These are phyloP conservation scores for Lepidochrysops patricia DNA, from an alignment of 2,888 invertebrate species.

Conservation along the genomic window DNA sequence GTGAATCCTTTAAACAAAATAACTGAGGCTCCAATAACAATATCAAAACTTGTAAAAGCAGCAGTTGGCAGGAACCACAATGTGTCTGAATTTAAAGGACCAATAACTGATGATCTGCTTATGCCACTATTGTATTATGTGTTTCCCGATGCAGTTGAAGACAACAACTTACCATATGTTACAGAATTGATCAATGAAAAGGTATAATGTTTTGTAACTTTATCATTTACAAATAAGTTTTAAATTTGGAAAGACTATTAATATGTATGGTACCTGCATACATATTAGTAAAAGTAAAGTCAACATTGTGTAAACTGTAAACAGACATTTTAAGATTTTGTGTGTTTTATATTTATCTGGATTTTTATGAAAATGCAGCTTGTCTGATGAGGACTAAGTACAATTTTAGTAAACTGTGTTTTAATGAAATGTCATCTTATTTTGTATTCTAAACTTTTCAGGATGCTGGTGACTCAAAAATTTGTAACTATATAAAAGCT, in stretches of 20 bases:
- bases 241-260: no score
- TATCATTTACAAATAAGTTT: no score
- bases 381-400: no score
- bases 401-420: no score
- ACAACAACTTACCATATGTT: slow-evolving; percentile 71
- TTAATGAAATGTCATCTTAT: background rate
- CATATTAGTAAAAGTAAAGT: no score
- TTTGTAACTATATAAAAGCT: slow-evolving; percentile 80
- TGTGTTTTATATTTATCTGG: no score
- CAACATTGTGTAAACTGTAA: no score
- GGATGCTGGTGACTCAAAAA: slow-evolving; percentile 35
- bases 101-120: slow-evolving; percentile 83
- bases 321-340: no score
- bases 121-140: slow-evolving; percentile 86
- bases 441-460: background rate
- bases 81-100: slow-evolving; percentile 79
- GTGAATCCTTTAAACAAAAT: slow-evolving; percentile 79
- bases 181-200: slow-evolving; percentile 60
- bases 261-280: no score
- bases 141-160: slow-evolving; percentile 90
- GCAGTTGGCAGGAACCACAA: slow-evolving; percentile 66
- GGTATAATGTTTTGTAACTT: slow-evolving; percentile 42
- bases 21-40: slow-evolving; percentile 85
- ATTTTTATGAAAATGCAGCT: no score
- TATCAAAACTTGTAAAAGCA: slow-evolving; percentile 72